Evolutionary conservation across 2,113 vertebrate genomes (phyloP), one percentile per base, ranked within the genome.

Genomic region (Silurus glanis): DNA sequence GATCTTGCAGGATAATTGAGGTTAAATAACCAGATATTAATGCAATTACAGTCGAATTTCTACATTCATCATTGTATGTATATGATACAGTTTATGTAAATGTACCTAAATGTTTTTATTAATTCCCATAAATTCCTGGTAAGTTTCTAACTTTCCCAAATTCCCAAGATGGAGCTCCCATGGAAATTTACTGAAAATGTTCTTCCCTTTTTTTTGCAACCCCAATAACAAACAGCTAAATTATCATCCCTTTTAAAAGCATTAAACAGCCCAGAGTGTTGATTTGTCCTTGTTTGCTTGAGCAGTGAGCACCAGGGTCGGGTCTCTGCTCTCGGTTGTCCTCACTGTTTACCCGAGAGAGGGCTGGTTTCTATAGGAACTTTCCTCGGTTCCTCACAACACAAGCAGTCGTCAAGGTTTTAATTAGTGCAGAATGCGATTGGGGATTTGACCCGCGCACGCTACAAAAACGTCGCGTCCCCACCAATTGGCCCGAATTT

Each of bases 371-470:
- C 76, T 45, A 51, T 86, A 85, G 84, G 80, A 87, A 83, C 61
- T 5, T 64, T 49, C 23, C 13, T 64, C 25, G 21, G 67, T 23
- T 83, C n/a, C 25, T 84, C 58, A 67, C 17, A 72, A 80, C 59
- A 66, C 8, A 23, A 84, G 64, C 79, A 86, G 69, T 87, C 79
- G 55, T 88, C 51, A 85, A 37, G 74, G 79, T 56, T 49, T 37
- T 89, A 89, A 89, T 88, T 84, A 72, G 83, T 58, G 55, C 83
- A 80, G 21, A 47, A 61, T 23, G 78, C 66, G 25, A 37, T 62
- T 62, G 69, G 49, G 86, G 75, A 84, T 62, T 85, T 81, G 13
- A 85, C 47, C 45, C 17, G n/a, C 14, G 47, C 21, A 25, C 28
- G 53, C 49, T 80, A 67, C 62, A 10, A 72, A 37, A 55, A 61